Percentiles rank a stretch among this genome's conserved stretches.
phyloP scores from a whole-genome alignment of 2,113 vertebrate species.

The Lota lota region DNA sequence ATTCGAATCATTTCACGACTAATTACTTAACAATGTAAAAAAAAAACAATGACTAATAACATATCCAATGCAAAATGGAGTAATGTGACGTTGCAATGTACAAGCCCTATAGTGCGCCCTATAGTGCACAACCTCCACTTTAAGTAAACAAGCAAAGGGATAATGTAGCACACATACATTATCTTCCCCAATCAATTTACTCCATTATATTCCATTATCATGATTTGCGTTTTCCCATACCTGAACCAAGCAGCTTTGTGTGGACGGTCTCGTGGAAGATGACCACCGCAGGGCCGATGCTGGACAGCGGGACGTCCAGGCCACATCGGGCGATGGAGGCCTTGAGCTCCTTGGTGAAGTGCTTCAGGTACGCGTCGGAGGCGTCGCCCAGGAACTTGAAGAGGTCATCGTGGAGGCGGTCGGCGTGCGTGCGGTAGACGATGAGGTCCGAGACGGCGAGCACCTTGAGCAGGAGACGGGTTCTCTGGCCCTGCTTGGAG shows the following conservation, averaged over 20 bases:
- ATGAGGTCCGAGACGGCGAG: conserved; percentile 96
- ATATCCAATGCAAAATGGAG: too few species aligned
- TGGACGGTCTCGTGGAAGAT: conserved; percentile 99
- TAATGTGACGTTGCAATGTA: too few species aligned
- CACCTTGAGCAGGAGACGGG: conserved; percentile 93
- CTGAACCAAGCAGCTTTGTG: conserved; percentile 93
- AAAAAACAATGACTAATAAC: too few species aligned
- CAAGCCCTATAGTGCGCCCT: too few species aligned
- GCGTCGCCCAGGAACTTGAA: conserved; percentile 98
- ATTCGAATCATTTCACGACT: too few species aligned
- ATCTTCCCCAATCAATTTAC: too few species aligned
- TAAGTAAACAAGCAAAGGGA: too few species aligned
- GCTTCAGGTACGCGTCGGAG: conserved; percentile 95
- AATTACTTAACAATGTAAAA: too few species aligned
- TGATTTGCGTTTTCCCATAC: conserved; percentile 64
- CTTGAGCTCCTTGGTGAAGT: conserved; percentile 98
- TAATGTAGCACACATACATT: too few species aligned
- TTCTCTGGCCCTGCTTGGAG: conserved; percentile 94
- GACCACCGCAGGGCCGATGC: conserved; percentile 92
- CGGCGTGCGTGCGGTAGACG: conserved; percentile 96
- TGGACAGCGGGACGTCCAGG: conserved; percentile 94
- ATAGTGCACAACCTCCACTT: too few species aligned
- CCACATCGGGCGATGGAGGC: conserved; percentile 94
- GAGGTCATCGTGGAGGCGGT: conserved; percentile 97
- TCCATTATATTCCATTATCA: too few species aligned